Conservation (phyloP, 1,140 invertebrate genomes). For the Homalodisca vitripennis region DNA sequence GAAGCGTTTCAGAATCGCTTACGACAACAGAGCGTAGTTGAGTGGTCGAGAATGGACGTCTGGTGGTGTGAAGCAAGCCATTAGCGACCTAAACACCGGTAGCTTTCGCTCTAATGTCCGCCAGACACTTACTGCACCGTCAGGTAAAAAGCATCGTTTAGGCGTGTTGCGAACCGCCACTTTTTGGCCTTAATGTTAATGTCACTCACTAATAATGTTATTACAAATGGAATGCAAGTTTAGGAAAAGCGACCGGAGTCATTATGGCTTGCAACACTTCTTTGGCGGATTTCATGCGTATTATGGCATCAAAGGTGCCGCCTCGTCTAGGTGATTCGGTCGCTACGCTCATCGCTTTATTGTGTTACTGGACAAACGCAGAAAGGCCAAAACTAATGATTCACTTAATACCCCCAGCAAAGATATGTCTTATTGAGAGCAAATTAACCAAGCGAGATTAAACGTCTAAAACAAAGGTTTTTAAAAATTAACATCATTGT, state of each 20-base stretch:
- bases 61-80: conserved; percentile 14
- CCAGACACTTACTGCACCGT: not conserved
- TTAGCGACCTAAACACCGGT: conserved; percentile 22
- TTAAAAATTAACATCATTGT: too few relatives aligned
- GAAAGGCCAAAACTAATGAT: too few relatives aligned
- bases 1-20: conserved; percentile 7
- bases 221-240: conserved; percentile 24
- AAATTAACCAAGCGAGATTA: too few relatives aligned
- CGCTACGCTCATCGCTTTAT: too few relatives aligned
- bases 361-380: too few relatives aligned
- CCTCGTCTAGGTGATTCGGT: too few relatives aligned
- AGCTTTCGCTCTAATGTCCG: conserved; percentile 7
- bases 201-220: conserved; percentile 21
- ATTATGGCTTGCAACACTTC: conserved; percentile 12
- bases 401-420: too few relatives aligned
- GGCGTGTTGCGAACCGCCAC: conserved; percentile 9
- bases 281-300: too few relatives aligned
- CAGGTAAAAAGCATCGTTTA: conserved; percentile 15
- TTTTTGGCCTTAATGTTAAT: conserved; percentile 16
- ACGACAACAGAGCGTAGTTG: not conserved
- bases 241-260: not conserved
- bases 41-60: not conserved
- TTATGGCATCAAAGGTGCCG: not conserved
- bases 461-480: too few relatives aligned
- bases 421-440: too few relatives aligned